phyloP scores from a whole-genome alignment of 2,797 vertebrate species.

The Bradypus variegatus region DNA sequence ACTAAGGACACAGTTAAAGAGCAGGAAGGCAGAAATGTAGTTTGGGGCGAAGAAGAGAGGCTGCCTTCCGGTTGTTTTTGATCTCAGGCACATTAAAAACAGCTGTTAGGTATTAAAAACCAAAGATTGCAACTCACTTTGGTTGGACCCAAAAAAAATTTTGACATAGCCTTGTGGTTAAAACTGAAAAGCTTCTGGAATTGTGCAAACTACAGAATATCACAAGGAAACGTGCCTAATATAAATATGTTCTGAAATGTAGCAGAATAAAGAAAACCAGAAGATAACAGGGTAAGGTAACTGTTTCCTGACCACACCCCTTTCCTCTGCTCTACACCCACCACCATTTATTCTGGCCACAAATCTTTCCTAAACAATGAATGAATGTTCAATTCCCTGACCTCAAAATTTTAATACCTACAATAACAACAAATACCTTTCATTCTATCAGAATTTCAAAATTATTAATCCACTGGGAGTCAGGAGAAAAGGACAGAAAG shows the following conservation, averaged over 20 bases:
- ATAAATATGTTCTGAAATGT: slow-evolving; percentile 44
- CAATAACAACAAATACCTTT: slow-evolving; percentile 30
- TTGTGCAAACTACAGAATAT: slow-evolving; percentile 61
- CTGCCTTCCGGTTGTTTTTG: slow-evolving; percentile 61
- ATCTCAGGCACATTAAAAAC: slow-evolving; percentile 56
- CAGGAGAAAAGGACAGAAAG: not conserved
- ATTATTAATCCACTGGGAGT: not conserved
- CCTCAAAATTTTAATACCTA: slow-evolving; percentile 42
- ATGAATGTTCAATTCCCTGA: slow-evolving; percentile 4
- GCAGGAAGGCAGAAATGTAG: slow-evolving; percentile 27
- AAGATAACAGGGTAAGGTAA: slow-evolving; percentile 1
- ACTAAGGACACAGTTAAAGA: slow-evolving; percentile 15
- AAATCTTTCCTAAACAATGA: slow-evolving; percentile 47
- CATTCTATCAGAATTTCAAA: slow-evolving; percentile 33
- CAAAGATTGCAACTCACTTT: slow-evolving; percentile 57
- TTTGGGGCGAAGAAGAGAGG: slow-evolving; percentile 27
- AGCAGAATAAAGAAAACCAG: slow-evolving; percentile 31
- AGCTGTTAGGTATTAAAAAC: slow-evolving; percentile 61
- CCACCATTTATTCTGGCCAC: slow-evolving; percentile 31
- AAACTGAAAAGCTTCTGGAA: slow-evolving; percentile 65
- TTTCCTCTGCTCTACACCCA: not conserved
- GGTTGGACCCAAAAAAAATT: slow-evolving; percentile 57
- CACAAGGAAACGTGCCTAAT: slow-evolving; percentile 40
- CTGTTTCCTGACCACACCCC: slow-evolving; percentile 19
- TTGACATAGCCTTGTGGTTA: slow-evolving; percentile 65